Base-by-base conservation (phyloP, 2,113 vertebrate species). In the Trogon surrucura region DNA sequence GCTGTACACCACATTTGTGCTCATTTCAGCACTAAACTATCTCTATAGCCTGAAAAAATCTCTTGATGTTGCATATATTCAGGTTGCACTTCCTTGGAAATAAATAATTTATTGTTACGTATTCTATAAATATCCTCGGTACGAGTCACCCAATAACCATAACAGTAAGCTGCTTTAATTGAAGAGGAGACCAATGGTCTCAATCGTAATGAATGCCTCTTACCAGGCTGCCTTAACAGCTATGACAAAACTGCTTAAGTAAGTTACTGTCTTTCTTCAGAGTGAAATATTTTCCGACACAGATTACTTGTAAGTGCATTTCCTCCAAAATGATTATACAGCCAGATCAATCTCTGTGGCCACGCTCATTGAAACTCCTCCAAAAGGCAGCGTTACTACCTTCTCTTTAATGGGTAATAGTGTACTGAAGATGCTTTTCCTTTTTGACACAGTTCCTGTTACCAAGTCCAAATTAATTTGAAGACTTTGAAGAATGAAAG, bases 91-190 rank as follows among this genome's bases (percentile, higher is more conserved):
- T 29, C 61, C 38, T 56, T 86, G 61, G 51, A 92, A 95, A 89
- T 77, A 92, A 93, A 91, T 93, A 71, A 95, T 78, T 73, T 82
- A 78, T 66, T 60, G 44, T 22, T 78, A 93, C 27, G 48, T 78
- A 10, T 47, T 91, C 69, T 84, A 67, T 48, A 83, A 95, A 84
- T 80, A 92, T 8, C 69, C 51, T 48, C 73, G 48, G 44, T 1
- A 2, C 62, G 47, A 44, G 51, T 38, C 17, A 56, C 16, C 32
- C 69, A 88, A 57, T 62, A 85, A 73, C 64, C 47, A 5, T 21
- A 91, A 66, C 0, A 2, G 60, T 64, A 88, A 95, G 13, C 11
- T 83, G 54, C 48, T 79, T 84, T 80, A 91, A 85, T 38, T 90
- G 73, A 88, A 93, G 81, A 51, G 85, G 56, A 88, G 47, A 51